Evolutionary conservation across 2,888 invertebrate species (phyloP), one percentile per base, ranked within the genome.

Genomic region (Phyllotreta cruciferae): DNA sequence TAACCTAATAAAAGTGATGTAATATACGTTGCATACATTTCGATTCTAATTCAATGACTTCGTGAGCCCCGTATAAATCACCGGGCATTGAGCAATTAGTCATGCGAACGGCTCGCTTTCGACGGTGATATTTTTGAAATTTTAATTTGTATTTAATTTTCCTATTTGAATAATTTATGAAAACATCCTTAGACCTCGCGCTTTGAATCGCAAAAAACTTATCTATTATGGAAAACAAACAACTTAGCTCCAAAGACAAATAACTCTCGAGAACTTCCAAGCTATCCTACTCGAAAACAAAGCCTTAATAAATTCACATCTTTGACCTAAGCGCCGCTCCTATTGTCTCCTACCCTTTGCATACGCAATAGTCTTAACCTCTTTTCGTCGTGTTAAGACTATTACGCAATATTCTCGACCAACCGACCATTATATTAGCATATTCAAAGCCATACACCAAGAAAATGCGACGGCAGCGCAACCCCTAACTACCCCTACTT

Each of bases 341-440:
- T 44, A 60, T 60, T 60, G 60, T 60, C 52, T 60, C 42, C 34
- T 42, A 56, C n/a, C 58, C 58, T 41, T 50, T 77, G 75, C 75
- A 76, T 75, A 77, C 76, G 75, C 76, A 77, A 76, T 77, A 75
- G 76, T 76, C 77, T 75, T 73, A 74, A 75, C 74, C 76, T 76
- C 74, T 73, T 75, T 72, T 74, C 71, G 73, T 70, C 70, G 73
- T 73, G 76, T 77, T 77, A 77, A 77, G 77, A 52, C 76, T 72
- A 77, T 77, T 77, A 78, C 75, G 77, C 77, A 79, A 77, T 78
- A 78, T 77, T 75, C 77, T 70, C 77, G 74, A 75, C 77, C 70
- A 73, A 72, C 71, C 70, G 73, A 73, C 77, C 75, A 77, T 78
- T 75, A 79, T 75, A 79, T 79, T 80, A 78, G 78, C 79, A 79